Percentiles rank a stretch among this genome's conserved stretches.
These are phyloP conservation scores for Helicorthomorpha holstii DNA, from an alignment of 1,140 invertebrate species.

Conservation along the genomic window DNA sequence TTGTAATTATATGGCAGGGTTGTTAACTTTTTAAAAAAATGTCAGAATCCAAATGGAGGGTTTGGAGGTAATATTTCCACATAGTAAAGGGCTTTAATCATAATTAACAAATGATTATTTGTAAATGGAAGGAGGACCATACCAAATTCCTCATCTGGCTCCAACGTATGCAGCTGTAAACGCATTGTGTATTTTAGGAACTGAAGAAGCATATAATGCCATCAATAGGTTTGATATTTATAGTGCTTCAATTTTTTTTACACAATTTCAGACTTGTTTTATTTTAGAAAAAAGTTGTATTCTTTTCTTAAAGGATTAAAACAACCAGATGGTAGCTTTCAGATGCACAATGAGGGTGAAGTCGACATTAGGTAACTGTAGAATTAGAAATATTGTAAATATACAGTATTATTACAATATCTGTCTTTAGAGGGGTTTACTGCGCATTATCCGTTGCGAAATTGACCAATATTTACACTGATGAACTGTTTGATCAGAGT, in stretches of 20 bases:
- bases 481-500: constrained; percentile 63
- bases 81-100: neutral
- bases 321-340: constrained; percentile 72
- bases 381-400: neutral
- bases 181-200: constrained; percentile 74
- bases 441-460: constrained; percentile 82
- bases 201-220: constrained; percentile 61
- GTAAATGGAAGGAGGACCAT: constrained; percentile 49
- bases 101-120: neutral
- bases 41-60: constrained; percentile 64
- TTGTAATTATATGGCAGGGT: constrained; percentile 18
- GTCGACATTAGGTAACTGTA: constrained; percentile 52
- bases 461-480: constrained; percentile 61
- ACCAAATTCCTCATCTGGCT: constrained; percentile 79
- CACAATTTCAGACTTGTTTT: constrained; percentile 4
- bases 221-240: constrained; percentile 51
- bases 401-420: neutral
- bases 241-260: neutral
- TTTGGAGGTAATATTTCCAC: constrained; percentile 46
- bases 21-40: constrained; percentile 36
- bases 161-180: constrained; percentile 94
- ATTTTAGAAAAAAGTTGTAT: constrained; percentile 42
- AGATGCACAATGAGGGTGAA: constrained; percentile 84
- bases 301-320: constrained; percentile 60
- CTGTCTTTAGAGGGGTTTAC: constrained; percentile 56